phyloP scores from a whole-genome alignment of 2,113 vertebrate genomes.

The Thinocorus orbignyianus region DNA sequence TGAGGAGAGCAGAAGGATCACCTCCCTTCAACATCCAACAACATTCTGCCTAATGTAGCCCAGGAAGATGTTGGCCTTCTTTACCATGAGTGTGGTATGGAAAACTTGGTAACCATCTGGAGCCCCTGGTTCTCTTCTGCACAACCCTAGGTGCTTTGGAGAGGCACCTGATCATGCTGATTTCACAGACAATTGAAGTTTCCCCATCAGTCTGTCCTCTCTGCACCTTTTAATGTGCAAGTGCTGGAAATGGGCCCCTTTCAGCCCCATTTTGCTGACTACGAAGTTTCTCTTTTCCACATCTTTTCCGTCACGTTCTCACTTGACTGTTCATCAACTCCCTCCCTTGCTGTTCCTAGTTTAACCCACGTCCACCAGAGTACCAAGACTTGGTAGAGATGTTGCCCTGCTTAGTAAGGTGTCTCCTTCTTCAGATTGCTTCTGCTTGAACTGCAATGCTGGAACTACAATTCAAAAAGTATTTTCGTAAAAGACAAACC shows the following conservation, averaged over 20 bases:
- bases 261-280: background rate
- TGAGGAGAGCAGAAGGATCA: background rate
- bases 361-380: background rate
- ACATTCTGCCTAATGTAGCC: background rate
- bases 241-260: background rate
- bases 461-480: background rate
- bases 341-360: background rate
- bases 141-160: background rate
- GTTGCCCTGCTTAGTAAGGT: background rate
- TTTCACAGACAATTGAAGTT: background rate
- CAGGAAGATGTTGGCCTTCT: background rate
- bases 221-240: background rate
- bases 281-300: background rate
- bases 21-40: background rate
- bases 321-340: background rate
- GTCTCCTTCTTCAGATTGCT: background rate
- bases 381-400: background rate
- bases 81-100: rapidly evolving
- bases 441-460: background rate
- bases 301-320: background rate
- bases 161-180: background rate
- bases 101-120: too few species aligned
- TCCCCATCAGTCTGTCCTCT: background rate
- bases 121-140: background rate
- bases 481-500: background rate